Conservation (phyloP, 2,888 invertebrate genomes). For the Stenoptilia bipunctidactyla region DNA sequence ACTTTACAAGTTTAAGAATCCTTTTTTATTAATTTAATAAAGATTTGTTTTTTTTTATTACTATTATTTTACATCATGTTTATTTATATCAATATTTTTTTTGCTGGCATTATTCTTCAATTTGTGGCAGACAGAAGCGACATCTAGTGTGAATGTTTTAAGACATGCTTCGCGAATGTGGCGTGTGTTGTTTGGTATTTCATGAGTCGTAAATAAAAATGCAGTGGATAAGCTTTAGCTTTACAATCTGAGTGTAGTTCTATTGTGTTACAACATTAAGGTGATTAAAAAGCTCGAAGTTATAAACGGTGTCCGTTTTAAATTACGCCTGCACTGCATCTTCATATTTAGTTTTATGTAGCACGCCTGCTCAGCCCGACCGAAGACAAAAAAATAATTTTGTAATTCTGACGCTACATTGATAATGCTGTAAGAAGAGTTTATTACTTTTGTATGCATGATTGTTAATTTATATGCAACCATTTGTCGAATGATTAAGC, state of each 20-base stretch:
- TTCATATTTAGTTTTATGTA: constrained; percentile 61
- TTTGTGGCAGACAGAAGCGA: constrained; percentile 20
- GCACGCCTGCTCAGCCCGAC: constrained; percentile 67
- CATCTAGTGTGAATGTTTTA: constrained; percentile 47
- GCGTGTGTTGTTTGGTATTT: constrained; percentile 71
- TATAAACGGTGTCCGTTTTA: too few relatives aligned
- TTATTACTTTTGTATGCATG: constrained; percentile 21
- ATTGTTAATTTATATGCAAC: constrained; percentile 7
- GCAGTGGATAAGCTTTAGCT: constrained; percentile 41
- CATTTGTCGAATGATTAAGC: too few relatives aligned
- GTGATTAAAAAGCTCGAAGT: not conserved
- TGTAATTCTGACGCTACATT: constrained; percentile 56
- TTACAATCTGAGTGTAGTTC: constrained; percentile 1
- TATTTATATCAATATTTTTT: too few relatives aligned
- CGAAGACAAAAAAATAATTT: constrained; percentile 64
- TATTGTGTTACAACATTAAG: not conserved
- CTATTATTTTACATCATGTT: too few relatives aligned
- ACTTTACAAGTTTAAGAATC: too few relatives aligned
- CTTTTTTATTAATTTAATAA: too few relatives aligned
- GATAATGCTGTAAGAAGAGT: constrained; percentile 64
- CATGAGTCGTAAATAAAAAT: constrained; percentile 68
- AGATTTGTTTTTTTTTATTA: too few relatives aligned
- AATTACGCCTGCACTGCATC: too few relatives aligned
- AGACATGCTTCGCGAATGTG: constrained; percentile 64
- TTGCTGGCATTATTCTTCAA: too few relatives aligned